Conservation (phyloP, 2,113 vertebrate genomes). For the Synodontis membranacea region DNA sequence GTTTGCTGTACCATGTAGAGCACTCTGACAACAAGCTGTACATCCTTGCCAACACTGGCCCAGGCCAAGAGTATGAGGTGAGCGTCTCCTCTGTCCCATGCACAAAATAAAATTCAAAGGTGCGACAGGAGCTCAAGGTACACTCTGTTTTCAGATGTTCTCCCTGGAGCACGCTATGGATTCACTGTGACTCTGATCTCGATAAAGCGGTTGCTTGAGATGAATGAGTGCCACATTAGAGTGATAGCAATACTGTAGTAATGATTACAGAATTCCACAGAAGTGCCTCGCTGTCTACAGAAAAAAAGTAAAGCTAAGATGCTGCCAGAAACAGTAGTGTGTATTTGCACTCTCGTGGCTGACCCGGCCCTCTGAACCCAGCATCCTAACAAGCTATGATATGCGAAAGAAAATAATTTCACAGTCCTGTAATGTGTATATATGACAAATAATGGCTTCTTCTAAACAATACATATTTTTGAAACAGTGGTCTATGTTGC, state of each 20-base stretch:
- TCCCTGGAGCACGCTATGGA: not conserved
- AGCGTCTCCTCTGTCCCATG: not conserved
- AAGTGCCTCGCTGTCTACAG: not conserved
- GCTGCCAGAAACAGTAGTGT: no score
- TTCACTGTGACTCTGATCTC: not conserved
- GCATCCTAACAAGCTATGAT: no score
- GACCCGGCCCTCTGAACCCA: no score
- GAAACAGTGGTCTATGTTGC: not conserved
- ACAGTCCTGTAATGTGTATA: no score
- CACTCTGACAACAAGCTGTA: constrained; percentile 80
- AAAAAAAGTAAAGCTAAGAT: no score
- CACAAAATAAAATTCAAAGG: no score
- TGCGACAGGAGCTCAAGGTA: not conserved
- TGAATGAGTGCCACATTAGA: no score
- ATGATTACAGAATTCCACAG: not conserved
- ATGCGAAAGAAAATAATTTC: no score
- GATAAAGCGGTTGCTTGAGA: no score
- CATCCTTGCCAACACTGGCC: constrained; percentile 85
- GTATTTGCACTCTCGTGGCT: no score
- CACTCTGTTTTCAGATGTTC: not conserved
- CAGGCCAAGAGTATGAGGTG: constrained; percentile 84
- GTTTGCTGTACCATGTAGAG: constrained; percentile 86
- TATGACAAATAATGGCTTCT: no score
- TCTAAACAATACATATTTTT: not conserved
- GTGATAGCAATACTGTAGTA: not conserved